Conservation (phyloP, 2,113 vertebrate species). For the Balaenoptera acutorostrata region DNA sequence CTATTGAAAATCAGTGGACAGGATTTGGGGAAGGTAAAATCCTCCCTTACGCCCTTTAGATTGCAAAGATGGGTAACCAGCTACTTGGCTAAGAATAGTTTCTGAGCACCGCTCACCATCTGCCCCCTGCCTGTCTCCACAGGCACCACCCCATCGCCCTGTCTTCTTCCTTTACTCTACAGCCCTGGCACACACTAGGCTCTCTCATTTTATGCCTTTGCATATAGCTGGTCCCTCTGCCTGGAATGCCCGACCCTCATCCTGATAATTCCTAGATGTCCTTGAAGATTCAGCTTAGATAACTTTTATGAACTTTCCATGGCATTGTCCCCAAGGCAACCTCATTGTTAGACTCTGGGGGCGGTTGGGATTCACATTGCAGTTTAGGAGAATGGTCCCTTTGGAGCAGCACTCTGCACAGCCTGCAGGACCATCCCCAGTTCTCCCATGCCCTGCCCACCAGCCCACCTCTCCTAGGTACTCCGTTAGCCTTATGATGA, state of each 20-base stretch:
- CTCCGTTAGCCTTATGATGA: background rate
- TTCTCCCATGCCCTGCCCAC: background rate
- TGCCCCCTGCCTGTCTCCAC: background rate
- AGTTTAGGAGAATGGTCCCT: no score
- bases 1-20: background rate
- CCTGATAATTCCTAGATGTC: background rate
- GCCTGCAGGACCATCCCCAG: background rate
- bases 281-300: background rate
- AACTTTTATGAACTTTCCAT: background rate
- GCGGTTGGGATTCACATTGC: accelerated
- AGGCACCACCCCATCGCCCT: accelerated
- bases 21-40: background rate
- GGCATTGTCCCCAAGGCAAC: background rate
- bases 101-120: background rate
- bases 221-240: background rate
- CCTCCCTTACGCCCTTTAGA: background rate
- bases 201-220: background rate
- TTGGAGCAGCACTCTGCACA: background rate
- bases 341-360: background rate
- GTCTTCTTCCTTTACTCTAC: background rate
- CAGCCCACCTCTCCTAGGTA: background rate
- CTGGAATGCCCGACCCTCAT: background rate
- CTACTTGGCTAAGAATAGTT: background rate
- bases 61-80: background rate
- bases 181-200: no score